These are phyloP conservation scores for Limnodromus scolopaceus DNA, from an alignment of 2,797 vertebrate genomes.

Conservation along the genomic window DNA sequence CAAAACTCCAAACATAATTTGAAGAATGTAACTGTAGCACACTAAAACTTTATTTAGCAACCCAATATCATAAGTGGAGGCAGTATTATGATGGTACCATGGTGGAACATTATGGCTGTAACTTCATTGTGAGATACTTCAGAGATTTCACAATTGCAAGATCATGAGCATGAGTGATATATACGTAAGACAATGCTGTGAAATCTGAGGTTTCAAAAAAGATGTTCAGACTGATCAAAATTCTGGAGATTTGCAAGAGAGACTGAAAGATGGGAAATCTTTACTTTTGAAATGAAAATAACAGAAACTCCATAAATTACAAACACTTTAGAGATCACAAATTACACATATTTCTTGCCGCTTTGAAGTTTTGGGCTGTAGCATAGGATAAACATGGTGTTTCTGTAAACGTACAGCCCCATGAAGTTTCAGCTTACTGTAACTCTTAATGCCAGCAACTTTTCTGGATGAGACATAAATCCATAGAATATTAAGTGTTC, in stretches of 20 bases:
- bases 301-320: not conserved
- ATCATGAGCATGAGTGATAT: not conserved
- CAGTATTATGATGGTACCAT: not conserved
- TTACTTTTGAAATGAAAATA: not conserved
- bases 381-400: not conserved
- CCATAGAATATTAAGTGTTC: not conserved
- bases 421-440: not conserved
- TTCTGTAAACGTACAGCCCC: not conserved
- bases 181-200: not conserved
- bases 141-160: not conserved
- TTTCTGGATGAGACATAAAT: not conserved
- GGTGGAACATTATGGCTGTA: not conserved
- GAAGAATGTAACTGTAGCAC: not conserved
- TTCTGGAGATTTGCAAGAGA: not conserved
- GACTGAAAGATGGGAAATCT: not conserved
- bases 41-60: not conserved
- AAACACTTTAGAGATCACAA: not conserved
- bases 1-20: not conserved
- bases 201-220: not conserved
- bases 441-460: not conserved
- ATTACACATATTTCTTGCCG: not conserved
- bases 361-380: not conserved
- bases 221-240: not conserved
- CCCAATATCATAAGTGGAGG: not conserved
- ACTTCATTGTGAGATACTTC: not conserved